Evolutionary conservation across 2,888 invertebrate species (phyloP), one percentile per base, ranked within the genome.

Genomic region (Rambutsinella grinnellia): DNA sequence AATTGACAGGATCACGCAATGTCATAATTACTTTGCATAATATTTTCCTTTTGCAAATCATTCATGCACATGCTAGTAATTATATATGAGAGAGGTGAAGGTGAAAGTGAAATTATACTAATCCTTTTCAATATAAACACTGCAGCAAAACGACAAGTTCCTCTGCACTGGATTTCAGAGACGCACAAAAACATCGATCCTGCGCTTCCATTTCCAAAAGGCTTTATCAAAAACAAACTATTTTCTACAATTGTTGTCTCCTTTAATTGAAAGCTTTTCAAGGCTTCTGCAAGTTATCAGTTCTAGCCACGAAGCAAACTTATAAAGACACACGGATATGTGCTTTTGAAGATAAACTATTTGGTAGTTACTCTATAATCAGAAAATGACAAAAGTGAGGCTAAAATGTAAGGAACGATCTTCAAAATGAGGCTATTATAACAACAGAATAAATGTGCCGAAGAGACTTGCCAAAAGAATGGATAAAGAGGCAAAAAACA

Each of bases 131-230:
- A 36, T 36, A 5, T 13, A 36, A 36, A 8, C 36, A 5, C 36
- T 36, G 13, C 36, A 36, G 36, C 13, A 36, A 36, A 36, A 36
- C 36, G 36, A 36, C 36, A 36, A 36, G 36, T 36, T 36, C 36
- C 36, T 36, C 36, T 36, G 36, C 36, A 36, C 36, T 36, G 36
- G 13, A 36, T 13, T 36, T 5, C 13, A 36, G 13, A 5, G 13
- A 36, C 36, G 36, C 36, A 36, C 36, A 36, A n/a, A n/a, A n/a
- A 36, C 36, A 36, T 36, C 60, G 71, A 66, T 63, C 72, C 72
- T 66, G 72, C 65, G 65, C 72, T 72, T 72, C 72, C 72, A 72
- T 72, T 71, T 65, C 72, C 56, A 72, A 72, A 58, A 72, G 49
- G 36, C 19, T 26, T 62, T 62, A 61, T 24, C 27, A 21, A 51